Conservation (phyloP, 1,140 invertebrate species). For the Sarcophaga bullata region DNA sequence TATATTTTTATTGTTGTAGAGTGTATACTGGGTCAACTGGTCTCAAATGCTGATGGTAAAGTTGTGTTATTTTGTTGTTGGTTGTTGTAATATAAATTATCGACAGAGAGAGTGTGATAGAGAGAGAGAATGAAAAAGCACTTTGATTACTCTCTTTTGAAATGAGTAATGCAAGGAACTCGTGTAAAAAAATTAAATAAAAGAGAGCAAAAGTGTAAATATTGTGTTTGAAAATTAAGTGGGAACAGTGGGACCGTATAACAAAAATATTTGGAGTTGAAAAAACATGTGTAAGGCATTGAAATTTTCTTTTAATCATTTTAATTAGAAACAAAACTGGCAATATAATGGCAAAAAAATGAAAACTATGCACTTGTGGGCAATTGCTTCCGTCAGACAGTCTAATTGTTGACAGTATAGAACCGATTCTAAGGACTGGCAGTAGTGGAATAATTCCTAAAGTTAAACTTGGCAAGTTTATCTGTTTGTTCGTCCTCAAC, state of each 20-base stretch:
- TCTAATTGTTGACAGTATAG: too few species aligned
- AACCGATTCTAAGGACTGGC: too few species aligned
- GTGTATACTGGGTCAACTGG: conserved; percentile 30
- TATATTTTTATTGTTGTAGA: not conserved
- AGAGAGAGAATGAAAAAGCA: not conserved
- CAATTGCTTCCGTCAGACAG: too few species aligned
- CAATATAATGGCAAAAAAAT: too few species aligned
- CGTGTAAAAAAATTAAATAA: not conserved
- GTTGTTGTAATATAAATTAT: not conserved
- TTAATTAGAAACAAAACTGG: too few species aligned
- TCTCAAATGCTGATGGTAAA: conserved; percentile 20
- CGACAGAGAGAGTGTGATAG: not conserved
- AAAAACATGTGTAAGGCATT: too few species aligned
- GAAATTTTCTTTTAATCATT: too few species aligned
- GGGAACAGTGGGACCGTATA: not conserved
- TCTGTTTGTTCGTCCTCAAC: too few species aligned
- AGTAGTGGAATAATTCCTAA: too few species aligned
- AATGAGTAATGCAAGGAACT: not conserved
- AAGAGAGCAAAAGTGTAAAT: not conserved
- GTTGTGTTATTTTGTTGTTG: not conserved
- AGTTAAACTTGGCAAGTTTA: too few species aligned
- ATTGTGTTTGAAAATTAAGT: not conserved
- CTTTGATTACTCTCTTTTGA: not conserved
- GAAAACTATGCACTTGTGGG: too few species aligned
- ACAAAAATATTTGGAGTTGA: too few species aligned